Evolutionary conservation across 2,888 invertebrate genomes (phyloP).

Genomic region (Scaptomyza reducta): DNA sequence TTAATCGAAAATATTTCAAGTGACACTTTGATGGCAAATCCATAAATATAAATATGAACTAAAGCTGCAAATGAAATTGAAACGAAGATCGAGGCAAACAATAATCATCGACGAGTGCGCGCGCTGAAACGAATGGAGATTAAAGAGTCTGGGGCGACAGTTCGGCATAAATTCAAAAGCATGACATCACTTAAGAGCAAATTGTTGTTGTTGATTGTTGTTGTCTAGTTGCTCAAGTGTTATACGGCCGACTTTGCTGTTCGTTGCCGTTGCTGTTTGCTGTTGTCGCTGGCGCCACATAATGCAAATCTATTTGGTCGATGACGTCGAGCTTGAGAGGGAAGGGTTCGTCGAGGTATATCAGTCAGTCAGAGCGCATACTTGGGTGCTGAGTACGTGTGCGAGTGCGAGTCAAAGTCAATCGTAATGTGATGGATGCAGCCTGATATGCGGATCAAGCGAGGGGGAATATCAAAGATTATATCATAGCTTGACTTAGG

Average conservation of each 20-base stretch:
- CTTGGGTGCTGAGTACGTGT: conserved; percentile 44
- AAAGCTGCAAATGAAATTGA: conserved; percentile 40
- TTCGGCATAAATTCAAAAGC: conserved; percentile 61
- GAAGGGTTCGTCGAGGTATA: not conserved
- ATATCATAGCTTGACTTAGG: conserved; percentile 49
- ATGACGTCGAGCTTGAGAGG: conserved; percentile 42
- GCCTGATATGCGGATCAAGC: conserved; percentile 42
- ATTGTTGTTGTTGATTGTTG: conserved; percentile 15
- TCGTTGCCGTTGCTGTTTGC: too few species aligned
- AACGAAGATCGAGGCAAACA: conserved; percentile 39
- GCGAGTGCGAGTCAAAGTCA: conserved; percentile 58
- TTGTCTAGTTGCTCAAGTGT: not conserved
- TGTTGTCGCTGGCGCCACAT: conserved; percentile 60
- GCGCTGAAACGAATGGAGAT: conserved; percentile 34
- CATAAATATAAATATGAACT: conserved; percentile 30
- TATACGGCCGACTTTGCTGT: not conserved
- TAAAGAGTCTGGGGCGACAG: conserved; percentile 46
- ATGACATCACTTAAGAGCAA: conserved; percentile 71
- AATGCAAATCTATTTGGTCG: conserved; percentile 58
- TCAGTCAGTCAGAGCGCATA: conserved; percentile 28
- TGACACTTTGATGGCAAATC: conserved; percentile 74
- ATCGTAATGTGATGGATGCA: conserved; percentile 58
- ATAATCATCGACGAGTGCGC: conserved; percentile 35
- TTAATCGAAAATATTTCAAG: conserved; percentile 65
- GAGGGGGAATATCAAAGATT: conserved; percentile 29